phyloP scores from a whole-genome alignment of 2,888 invertebrate genomes.

The Magallana nippona region DNA sequence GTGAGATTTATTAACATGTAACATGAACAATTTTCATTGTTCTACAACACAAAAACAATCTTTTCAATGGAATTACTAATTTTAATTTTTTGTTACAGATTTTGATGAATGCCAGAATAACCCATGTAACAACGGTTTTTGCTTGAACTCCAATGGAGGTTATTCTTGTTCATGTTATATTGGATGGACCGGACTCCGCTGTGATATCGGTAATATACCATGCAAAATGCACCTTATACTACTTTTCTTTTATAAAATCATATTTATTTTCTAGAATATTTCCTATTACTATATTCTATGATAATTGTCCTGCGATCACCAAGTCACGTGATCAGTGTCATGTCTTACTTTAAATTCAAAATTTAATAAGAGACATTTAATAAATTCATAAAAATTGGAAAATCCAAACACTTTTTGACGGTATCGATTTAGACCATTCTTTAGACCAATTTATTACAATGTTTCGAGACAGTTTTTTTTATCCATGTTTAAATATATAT shows the following conservation, averaged over 20 bases:
- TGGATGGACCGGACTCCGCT: slow-evolving; percentile 76
- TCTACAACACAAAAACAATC: not conserved
- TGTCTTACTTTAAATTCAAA: too few relatives aligned
- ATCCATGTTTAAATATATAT: not conserved
- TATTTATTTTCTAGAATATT: too few relatives aligned
- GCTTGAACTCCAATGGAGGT: slow-evolving; percentile 49
- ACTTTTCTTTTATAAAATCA: too few relatives aligned
- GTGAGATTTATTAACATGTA: not conserved
- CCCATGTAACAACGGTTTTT: slow-evolving; percentile 50
- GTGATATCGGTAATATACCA: slow-evolving; percentile 81
- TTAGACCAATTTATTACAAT: too few relatives aligned
- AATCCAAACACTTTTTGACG: too few relatives aligned
- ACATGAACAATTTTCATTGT: not conserved
- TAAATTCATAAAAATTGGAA: too few relatives aligned
- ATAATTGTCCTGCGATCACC: too few relatives aligned
- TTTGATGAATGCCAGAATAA: slow-evolving; percentile 8
- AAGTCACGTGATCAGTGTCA: too few relatives aligned
- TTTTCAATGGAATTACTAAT: not conserved
- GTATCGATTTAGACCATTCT: too few relatives aligned
- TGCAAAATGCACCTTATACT: not conserved
- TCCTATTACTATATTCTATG: too few relatives aligned
- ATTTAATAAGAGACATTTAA: too few relatives aligned
- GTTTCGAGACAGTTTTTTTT: too few relatives aligned
- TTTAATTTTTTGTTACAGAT: not conserved
- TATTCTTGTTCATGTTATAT: slow-evolving; percentile 48